phyloP scores from a whole-genome alignment of 2,888 invertebrate species.

The Macaria liturata region DNA sequence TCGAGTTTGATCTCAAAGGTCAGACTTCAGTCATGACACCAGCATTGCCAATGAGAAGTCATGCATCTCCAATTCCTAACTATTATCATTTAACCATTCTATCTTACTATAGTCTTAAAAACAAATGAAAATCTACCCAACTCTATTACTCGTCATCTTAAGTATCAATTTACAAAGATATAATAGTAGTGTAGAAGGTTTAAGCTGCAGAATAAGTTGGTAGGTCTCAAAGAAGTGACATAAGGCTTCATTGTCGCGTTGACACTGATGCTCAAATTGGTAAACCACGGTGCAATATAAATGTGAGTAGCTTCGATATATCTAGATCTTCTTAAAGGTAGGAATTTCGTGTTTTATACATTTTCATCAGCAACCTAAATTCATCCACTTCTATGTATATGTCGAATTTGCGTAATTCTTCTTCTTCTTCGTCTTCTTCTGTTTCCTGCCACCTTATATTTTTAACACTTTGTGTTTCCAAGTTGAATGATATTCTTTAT shows the following conservation, averaged over 20 bases:
- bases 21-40: conserved; percentile 16
- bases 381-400: no score
- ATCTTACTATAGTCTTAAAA: neutral
- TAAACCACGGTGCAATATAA: conserved; percentile 32
- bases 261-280: conserved; percentile 41
- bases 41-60: conserved; percentile 24
- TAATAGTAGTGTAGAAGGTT: conserved; percentile 4
- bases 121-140: neutral
- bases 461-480: no score
- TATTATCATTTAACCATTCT: conserved; percentile 7
- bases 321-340: no score
- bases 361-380: no score
- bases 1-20: conserved; percentile 11
- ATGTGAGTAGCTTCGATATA: no score
- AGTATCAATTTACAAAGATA: conserved; percentile 3
- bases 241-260: conserved; percentile 41
- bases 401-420: no score
- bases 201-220: conserved; percentile 2
- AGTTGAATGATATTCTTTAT: no score
- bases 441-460: no score
- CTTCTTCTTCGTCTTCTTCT: no score
- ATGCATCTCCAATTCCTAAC: conserved; percentile 24
- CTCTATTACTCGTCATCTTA: conserved; percentile 1
- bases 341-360: no score
- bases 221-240: conserved; percentile 9